Evolutionary conservation across 1,140 invertebrate genomes (phyloP).

Genomic region (Leucophenga varia): DNA sequence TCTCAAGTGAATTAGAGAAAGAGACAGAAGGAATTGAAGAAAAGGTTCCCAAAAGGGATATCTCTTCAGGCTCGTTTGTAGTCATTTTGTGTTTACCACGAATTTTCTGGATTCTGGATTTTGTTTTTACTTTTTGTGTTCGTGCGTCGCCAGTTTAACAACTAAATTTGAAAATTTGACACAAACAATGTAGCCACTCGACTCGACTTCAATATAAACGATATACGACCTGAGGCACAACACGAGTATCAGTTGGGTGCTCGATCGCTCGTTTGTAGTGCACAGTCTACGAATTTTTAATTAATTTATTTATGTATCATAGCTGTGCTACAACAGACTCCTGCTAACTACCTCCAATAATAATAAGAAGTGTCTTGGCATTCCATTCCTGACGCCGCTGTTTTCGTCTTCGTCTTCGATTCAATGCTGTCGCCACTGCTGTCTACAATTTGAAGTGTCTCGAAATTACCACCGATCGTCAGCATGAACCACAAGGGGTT

Average conservation of each 20-base stretch:
- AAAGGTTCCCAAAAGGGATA: too few relatives aligned
- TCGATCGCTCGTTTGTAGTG: conserved; percentile 18
- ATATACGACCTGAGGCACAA: conserved; percentile 1
- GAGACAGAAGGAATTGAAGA: too few relatives aligned
- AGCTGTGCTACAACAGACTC: conserved; percentile 24
- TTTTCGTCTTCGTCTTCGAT: conserved; percentile 23
- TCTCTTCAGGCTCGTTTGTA: too few relatives aligned
- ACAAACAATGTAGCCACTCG: conserved; percentile 36
- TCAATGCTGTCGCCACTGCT: conserved; percentile 13
- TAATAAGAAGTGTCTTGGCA: too few relatives aligned
- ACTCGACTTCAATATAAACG: too few relatives aligned
- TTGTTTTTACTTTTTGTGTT: conserved; percentile 21
- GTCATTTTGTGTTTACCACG: conserved; percentile 10
- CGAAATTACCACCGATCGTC: conserved; percentile 50
- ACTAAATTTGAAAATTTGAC: conserved; percentile 53
- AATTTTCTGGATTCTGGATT: background rate
- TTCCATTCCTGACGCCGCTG: too few relatives aligned
- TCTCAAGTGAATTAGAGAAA: conserved; percentile 39
- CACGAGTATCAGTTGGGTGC: background rate
- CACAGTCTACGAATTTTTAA: conserved; percentile 54
- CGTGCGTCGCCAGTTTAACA: conserved; percentile 54
- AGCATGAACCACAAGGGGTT: conserved; percentile 10
- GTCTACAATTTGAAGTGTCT: conserved; percentile 45
- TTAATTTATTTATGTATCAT: conserved; percentile 55
- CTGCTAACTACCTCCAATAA: too few relatives aligned